Conservation (phyloP, 2,113 vertebrate genomes). For the Cyanoderma ruficeps region DNA sequence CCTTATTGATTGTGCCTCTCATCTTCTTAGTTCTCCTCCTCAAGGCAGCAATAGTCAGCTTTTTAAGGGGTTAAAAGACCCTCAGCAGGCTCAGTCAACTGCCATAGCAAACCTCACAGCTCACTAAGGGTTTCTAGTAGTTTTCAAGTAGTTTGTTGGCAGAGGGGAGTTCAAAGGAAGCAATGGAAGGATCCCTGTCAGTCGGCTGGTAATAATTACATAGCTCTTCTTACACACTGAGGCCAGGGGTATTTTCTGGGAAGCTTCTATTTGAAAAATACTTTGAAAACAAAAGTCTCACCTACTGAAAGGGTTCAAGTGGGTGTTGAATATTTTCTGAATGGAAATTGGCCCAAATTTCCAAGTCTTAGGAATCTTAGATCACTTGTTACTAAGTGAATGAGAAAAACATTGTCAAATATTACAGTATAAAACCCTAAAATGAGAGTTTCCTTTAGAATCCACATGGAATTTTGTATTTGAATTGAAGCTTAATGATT, state of each 20-base stretch:
- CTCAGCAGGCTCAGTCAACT: not conserved
- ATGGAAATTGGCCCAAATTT: not conserved
- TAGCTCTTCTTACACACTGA: not conserved
- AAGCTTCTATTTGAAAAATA: not conserved
- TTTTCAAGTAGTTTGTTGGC: conserved; percentile 6
- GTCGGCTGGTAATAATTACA: not conserved
- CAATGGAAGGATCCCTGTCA: not conserved
- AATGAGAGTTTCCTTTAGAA: not conserved
- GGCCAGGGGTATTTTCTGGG: not conserved
- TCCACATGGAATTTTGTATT: not conserved
- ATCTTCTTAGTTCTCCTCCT: not conserved
- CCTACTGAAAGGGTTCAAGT: not conserved
- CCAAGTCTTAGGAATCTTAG: not conserved
- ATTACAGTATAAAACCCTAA: not conserved
- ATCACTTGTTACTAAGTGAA: not conserved
- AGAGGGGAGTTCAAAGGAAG: conserved; percentile 6
- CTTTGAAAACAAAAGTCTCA: conserved; percentile 1
- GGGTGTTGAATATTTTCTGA: not conserved
- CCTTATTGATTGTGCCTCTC: not conserved
- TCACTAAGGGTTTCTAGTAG: not conserved
- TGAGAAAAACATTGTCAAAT: conserved; percentile 22
- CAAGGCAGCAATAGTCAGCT: not conserved
- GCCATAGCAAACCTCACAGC: not conserved
- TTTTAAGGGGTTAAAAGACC: not conserved
- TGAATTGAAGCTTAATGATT: not conserved